Evolutionary conservation across 2,113 vertebrate genomes (phyloP), one percentile per base, ranked within the genome.

Genomic region (Apaloderma vittatum): DNA sequence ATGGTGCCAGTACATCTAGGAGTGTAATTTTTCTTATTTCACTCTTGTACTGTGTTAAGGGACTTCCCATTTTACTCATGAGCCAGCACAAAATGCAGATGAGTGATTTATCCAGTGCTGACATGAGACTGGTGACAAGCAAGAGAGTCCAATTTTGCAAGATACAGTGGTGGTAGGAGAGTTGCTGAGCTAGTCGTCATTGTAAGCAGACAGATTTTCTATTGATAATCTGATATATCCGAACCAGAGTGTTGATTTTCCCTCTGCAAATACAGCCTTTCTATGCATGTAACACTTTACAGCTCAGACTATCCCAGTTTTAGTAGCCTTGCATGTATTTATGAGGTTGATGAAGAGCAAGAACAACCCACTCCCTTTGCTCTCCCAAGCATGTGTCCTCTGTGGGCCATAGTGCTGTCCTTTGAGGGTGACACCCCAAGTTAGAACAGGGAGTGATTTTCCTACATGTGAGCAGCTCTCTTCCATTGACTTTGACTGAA

Each of bases 301-400:
- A 61, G 26, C 46, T 71, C 67, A 72, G 63, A 18, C 26, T 11
- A 15, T 46, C 12, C 7, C 0, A 29, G 26, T 36, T 83, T 29
- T 36, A 11, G 15, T 73, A 48, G 29, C 14, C 40, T 17, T 91
- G 13, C 4, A 6, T n/a, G 27, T 52, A 20, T 57, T 89, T 79
- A 40, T 73, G 80, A 86, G 75, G 5, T 48, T 40, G 5, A 61
- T 52, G 36, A 66, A 48, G 2, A 43, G 55, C 57, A 51, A 63
- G 37, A 74, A 21, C 32, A 61, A 11, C 17, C 6, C 5, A 17
- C 11, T 0, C 21, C 30, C 48, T 49, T 67, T 3, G 0, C 17
- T 57, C 15, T 55, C 34, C 46, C 0, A 0, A 62, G 57, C n/a
- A 46, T 1, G 0, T 0, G 1, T 43, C 14, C 17, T 55, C 17